phyloP scores from a whole-genome alignment of 2,888 invertebrate species.

The Hypomecis atomaria region DNA sequence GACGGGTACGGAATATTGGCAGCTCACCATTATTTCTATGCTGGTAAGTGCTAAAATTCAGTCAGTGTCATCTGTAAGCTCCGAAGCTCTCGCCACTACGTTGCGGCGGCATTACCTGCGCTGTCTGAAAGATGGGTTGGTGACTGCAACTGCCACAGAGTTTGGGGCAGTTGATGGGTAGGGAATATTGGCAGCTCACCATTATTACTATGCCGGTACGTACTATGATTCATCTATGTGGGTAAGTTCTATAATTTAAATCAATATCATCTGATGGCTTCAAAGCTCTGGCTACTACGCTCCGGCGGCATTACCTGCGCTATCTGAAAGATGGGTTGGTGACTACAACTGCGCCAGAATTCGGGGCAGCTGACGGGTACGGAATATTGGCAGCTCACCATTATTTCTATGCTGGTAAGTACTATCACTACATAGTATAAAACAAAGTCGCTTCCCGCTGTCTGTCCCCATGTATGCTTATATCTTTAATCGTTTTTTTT shows the following conservation, averaged over 20 bases:
- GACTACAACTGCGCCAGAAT: conserved; percentile 53
- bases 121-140: conserved; percentile 78
- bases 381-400: no score
- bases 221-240: no score
- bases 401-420: no score
- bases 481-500: no score
- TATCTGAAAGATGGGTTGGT: conserved; percentile 78
- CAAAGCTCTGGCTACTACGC: conserved; percentile 84
- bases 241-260: conserved; percentile 54
- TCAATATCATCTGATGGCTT: conserved; percentile 53
- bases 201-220: conserved; percentile 83
- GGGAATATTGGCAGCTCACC: conserved; percentile 55
- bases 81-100: conserved; percentile 85
- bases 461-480: no score
- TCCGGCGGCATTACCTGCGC: conserved; percentile 87
- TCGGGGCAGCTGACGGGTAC: no score
- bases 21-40: conserved; percentile 87
- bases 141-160: conserved; percentile 56
- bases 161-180: no score
- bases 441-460: no score
- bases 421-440: no score
- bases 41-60: conserved; percentile 57
- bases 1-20: conserved; percentile 93
- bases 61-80: conserved; percentile 45
- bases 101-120: conserved; percentile 87